Evolutionary conservation across 2,797 vertebrate genomes (phyloP), one percentile per base, ranked within the genome.

Genomic region (Alcedo quadribrachys): DNA sequence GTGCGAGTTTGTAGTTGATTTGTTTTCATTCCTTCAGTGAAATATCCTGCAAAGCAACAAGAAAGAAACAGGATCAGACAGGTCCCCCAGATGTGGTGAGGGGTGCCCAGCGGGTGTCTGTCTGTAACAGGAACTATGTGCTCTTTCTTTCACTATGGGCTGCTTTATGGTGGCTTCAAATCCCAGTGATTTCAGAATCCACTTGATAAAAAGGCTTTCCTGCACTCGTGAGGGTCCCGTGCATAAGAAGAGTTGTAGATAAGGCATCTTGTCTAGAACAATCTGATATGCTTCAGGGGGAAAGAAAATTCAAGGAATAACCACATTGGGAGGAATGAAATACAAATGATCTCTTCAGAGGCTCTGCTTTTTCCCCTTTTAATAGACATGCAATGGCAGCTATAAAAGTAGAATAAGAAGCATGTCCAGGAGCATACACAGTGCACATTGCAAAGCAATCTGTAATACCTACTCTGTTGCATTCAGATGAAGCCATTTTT

Each of bases 1-100:
- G 0, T 57, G 57, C 30, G 33, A 76, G 65, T 69, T 87, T 90
- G 80, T 89, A 85, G 57, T 68, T 70, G 48, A 90, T 90, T 89
- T 95, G 76, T 90, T 85, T 80, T 74, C 15, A 30, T 91, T 89
- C 32, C 62, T 85, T 80, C 45, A 48, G 54, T 55, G 65, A 83
- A 85, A 83, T 35, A 74, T 33, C 48, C 48, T 67, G 53, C 28
- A 80, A 89, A 71, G 79, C 81, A 84, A 40, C 45, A 74, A 14
- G 66, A 92, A 81, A 80, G 46, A 63, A 87, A 67, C 43, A 55
- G 61, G 61, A 5, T 87, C 20, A 65, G 65, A 85, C 73, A 85
- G 79, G 51, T 62, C 83, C 18, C 48, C 68, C 42, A 76, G 65
- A 63, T 57, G 54, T 43, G 3, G 1, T n/a, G 35, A 53, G 68